phyloP scores from a whole-genome alignment of 2,113 vertebrate genomes.

The Euleptes europaea region DNA sequence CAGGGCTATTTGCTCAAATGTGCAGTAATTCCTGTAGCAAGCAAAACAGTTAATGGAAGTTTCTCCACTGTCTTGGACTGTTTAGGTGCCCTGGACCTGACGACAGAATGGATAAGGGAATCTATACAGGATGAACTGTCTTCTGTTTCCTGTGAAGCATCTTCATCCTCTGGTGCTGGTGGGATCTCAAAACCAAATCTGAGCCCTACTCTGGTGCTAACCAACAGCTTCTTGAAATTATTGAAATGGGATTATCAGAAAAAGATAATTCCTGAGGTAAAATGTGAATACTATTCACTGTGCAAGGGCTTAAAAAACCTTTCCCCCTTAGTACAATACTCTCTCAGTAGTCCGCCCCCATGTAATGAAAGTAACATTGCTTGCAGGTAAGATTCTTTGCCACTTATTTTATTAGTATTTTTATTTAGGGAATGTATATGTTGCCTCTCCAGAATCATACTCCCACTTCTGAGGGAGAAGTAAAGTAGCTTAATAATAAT shows the following conservation, averaged over 20 bases:
- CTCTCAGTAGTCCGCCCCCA: too few relatives aligned
- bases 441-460: too few relatives aligned
- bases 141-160: constrained; percentile 57
- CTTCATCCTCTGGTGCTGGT: constrained; percentile 61
- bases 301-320: neutral
- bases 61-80: constrained; percentile 25
- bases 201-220: constrained; percentile 86
- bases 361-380: neutral
- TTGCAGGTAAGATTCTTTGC: neutral
- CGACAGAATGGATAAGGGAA: constrained; percentile 89
- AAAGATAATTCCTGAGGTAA: constrained; percentile 87
- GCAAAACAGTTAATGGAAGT: constrained; percentile 7
- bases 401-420: too few relatives aligned
- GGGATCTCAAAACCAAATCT: constrained; percentile 69
- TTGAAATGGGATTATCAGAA: constrained; percentile 83
- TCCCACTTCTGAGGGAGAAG: neutral
- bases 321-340: neutral
- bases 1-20: neutral
- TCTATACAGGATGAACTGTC: constrained; percentile 81
- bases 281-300: neutral
- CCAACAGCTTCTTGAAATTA: constrained; percentile 84
- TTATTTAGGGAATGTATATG: too few relatives aligned
- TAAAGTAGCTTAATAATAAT: neutral
- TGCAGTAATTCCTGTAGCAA: neutral
- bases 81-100: constrained; percentile 85